These are phyloP conservation scores for Tetraneura akinire DNA, from an alignment of 1,140 invertebrate genomes.

Conservation along the genomic window DNA sequence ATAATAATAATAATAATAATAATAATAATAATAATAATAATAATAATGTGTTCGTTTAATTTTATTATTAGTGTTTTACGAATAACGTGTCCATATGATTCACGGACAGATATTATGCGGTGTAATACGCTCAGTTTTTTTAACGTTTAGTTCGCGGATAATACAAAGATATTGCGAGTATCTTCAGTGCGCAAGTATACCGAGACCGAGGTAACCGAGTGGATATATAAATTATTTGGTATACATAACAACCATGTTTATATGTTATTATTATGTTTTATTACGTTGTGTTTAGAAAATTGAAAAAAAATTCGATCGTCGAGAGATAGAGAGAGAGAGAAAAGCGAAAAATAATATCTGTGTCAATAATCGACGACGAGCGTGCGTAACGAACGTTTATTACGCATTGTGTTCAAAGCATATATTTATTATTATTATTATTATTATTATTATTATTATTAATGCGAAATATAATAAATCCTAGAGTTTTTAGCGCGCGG, in stretches of 20 bases:
- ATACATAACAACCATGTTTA: neutral
- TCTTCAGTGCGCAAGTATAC: neutral
- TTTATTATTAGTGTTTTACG: neutral
- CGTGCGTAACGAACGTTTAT: neutral
- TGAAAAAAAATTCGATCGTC: neutral
- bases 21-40: neutral
- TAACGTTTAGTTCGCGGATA: neutral
- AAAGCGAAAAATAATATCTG: neutral
- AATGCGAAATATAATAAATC: neutral
- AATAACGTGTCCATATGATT: neutral
- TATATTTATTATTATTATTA: no score
- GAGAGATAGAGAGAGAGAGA: no score
- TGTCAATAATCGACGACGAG: neutral
- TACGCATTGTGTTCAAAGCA: slow-evolving; percentile 12
- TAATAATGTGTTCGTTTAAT: neutral
- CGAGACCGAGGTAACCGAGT: neutral
- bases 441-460: no score
- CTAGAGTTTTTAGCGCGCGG: neutral
- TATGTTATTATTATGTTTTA: neutral
- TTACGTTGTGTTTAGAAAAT: no score
- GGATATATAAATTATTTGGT: neutral
- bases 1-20: no score
- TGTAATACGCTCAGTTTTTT: neutral
- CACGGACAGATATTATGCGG: neutral
- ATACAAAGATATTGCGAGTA: neutral